These are phyloP conservation scores for Macroglossus sobrinus DNA, from an alignment of 2,113 vertebrate species.

Conservation along the genomic window DNA sequence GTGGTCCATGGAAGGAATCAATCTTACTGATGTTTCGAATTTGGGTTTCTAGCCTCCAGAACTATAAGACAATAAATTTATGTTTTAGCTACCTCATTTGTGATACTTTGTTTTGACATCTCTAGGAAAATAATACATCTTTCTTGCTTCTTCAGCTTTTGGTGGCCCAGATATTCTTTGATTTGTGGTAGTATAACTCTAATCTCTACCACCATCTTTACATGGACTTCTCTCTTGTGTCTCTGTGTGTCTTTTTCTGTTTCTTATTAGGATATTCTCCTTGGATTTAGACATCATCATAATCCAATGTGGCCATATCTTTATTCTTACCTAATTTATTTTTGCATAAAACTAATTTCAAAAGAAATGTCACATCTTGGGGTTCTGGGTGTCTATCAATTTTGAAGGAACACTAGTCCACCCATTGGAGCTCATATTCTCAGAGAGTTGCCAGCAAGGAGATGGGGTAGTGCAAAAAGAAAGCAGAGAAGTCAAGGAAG, in stretches of 20 bases:
- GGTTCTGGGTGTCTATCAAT: not conserved
- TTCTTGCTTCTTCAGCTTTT: not conserved
- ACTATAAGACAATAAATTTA: not conserved
- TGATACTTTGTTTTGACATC: not conserved
- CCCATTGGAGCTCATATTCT: not conserved
- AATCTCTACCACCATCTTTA: not conserved
- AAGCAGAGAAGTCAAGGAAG: not conserved
- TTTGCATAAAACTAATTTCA: not conserved
- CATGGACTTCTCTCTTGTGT: not conserved
- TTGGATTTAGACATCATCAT: not conserved
- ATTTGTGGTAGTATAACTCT: not conserved
- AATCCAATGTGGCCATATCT: not conserved
- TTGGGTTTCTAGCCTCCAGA: not conserved
- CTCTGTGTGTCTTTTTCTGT: not conserved
- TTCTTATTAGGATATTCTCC: not conserved
- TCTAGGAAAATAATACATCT: not conserved
- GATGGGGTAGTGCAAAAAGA: not conserved
- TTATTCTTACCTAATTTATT: not conserved
- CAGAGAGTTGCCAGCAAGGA: not conserved
- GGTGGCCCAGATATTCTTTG: rapidly evolving
- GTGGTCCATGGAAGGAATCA: not conserved
- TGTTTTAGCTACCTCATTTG: not conserved
- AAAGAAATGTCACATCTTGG: not conserved
- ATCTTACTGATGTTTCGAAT: not conserved
- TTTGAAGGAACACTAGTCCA: not conserved